phyloP scores from a whole-genome alignment of 92 coral and sea anemone species.

The Plumapathes pennacea region DNA sequence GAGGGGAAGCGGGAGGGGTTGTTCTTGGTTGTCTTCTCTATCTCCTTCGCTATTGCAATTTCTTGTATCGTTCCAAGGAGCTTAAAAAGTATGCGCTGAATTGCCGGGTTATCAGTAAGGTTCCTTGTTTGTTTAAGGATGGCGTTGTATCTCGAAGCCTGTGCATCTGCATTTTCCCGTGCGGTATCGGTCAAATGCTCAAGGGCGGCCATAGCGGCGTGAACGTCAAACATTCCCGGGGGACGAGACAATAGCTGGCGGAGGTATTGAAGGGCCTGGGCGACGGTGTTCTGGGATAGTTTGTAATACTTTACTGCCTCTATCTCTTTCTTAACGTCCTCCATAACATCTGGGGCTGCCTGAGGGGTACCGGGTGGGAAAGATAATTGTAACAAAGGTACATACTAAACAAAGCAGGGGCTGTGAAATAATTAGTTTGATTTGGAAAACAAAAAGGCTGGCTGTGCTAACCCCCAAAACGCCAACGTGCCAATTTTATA shows the following conservation, averaged over 20 bases:
- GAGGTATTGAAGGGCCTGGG: conserved; percentile 6
- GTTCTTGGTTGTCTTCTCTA: conserved; percentile 13
- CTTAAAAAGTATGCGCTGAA: conserved; percentile 13
- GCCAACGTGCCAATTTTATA: too few species aligned
- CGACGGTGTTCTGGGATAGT: conserved; percentile 10
- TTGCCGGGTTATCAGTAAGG: conserved; percentile 17
- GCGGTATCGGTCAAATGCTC: conserved; percentile 33
- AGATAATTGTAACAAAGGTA: too few species aligned
- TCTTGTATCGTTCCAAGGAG: conserved; percentile 42
- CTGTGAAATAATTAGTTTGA: too few species aligned
- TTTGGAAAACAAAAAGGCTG: too few species aligned
- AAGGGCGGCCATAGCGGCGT: conserved; percentile 34
- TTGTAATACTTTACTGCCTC: not conserved
- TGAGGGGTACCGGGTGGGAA: too few species aligned
- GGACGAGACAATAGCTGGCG: conserved; percentile 14
- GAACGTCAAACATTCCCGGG: conserved; percentile 15
- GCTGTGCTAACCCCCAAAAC: too few species aligned
- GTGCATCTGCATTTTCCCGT: conserved; percentile 12
- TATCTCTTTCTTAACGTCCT: conserved; percentile 2
- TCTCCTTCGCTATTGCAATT: conserved; percentile 27
- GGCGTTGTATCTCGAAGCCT: conserved; percentile 9
- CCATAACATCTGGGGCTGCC: too few species aligned
- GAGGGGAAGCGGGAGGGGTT: not conserved
- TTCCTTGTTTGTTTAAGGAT: conserved; percentile 31
- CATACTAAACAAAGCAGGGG: too few species aligned